Conservation (phyloP, 1,140 invertebrate genomes). For the Drosophila kohkoa region DNA sequence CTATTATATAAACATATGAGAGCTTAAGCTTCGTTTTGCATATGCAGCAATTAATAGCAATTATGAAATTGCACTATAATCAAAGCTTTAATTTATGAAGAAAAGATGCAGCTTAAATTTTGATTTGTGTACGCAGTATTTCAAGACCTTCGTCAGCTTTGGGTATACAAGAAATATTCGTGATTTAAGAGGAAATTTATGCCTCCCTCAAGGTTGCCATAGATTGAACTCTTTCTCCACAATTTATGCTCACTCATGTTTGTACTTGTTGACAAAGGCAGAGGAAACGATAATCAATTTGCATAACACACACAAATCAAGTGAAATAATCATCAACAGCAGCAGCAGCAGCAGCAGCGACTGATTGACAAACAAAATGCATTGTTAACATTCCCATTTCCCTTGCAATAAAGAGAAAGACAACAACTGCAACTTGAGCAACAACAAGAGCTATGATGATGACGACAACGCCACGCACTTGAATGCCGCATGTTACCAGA, state of each 20-base stretch:
- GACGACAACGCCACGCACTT: slow-evolving; percentile 43
- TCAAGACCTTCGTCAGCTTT: too few species aligned
- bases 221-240: slow-evolving; percentile 27
- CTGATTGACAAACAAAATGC: slow-evolving; percentile 70
- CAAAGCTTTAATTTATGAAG: too few species aligned
- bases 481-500: slow-evolving; percentile 22
- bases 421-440: slow-evolving; percentile 27
- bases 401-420: slow-evolving; percentile 33
- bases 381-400: slow-evolving; percentile 68
- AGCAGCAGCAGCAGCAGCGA: slow-evolving; percentile 45
- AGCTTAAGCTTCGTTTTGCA: too few species aligned
- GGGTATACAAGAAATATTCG: background rate
- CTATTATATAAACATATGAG: too few species aligned
- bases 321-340: slow-evolving; percentile 74
- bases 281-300: slow-evolving; percentile 73
- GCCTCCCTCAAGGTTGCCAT: background rate
- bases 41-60: too few species aligned
- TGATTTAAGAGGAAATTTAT: background rate
- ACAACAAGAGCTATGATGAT: background rate
- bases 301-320: slow-evolving; percentile 73
- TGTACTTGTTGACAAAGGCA: slow-evolving; percentile 35
- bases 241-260: slow-evolving; percentile 12
- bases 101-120: too few species aligned
- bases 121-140: too few species aligned
- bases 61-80: too few species aligned